phyloP scores from a whole-genome alignment of 2,113 vertebrate genomes.

The Castor canadensis region DNA sequence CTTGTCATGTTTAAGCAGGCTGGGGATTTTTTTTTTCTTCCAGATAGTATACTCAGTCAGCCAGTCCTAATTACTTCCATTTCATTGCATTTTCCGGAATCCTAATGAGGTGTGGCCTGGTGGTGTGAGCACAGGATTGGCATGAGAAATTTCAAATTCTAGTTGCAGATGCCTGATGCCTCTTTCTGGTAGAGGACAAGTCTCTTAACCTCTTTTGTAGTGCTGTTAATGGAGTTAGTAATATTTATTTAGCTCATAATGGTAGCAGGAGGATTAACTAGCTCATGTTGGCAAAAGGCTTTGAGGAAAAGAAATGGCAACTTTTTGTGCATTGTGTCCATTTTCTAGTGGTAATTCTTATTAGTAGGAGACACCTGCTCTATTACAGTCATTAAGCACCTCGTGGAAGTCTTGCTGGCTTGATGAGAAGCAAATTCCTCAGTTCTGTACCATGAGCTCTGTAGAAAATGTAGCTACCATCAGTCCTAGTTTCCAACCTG shows the following conservation, averaged over 20 bases:
- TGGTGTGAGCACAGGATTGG: conserved; percentile 11
- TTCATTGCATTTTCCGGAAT: conserved; percentile 64
- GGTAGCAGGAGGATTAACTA: conserved; percentile 45
- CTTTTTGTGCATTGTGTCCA: conserved; percentile 33
- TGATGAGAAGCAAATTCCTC: conserved; percentile 41
- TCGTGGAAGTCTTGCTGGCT: not conserved
- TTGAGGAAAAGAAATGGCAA: conserved; percentile 14
- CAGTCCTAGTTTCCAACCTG: conserved; percentile 26
- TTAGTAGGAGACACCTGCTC: conserved; percentile 27
- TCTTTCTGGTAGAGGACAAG: conserved; percentile 14
- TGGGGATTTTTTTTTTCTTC: conserved; percentile 26
- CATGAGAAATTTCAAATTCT: conserved; percentile 48
- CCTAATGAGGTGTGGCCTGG: conserved; percentile 60
- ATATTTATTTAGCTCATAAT: conserved; percentile 53
- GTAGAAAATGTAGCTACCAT: conserved; percentile 41
- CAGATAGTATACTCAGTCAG: conserved; percentile 26
- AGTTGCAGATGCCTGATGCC: not conserved
- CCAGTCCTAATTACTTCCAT: conserved; percentile 60
- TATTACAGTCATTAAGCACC: not conserved
- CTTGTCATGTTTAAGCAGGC: conserved; percentile 59
- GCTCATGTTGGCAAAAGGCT: conserved; percentile 45
- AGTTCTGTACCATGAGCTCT: not conserved
- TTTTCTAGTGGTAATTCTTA: conserved; percentile 62
- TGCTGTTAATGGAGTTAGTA: conserved; percentile 22
- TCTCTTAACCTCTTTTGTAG: conserved; percentile 23